Percentiles rank a stretch among this genome's conserved stretches.
These are phyloP conservation scores for Scophthalmus maximus DNA, from an alignment of 2,113 vertebrate species.

Conservation along the genomic window DNA sequence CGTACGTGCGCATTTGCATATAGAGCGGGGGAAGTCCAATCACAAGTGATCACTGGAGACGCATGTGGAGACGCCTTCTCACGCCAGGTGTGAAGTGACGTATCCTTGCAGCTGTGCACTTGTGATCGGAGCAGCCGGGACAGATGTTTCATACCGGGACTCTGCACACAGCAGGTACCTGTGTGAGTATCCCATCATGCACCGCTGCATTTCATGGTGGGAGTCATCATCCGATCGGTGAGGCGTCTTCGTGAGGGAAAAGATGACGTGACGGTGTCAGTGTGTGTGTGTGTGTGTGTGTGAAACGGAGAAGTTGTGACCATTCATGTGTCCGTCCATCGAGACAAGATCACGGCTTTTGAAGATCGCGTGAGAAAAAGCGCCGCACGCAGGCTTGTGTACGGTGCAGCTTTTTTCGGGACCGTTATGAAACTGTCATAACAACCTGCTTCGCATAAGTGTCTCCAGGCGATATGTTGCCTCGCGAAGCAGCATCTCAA, in stretches of 20 bases:
- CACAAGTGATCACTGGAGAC: too few relatives aligned
- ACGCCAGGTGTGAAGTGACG: too few relatives aligned
- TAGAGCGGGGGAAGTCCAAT: too few relatives aligned
- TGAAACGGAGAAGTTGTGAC: background rate
- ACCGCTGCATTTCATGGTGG: background rate
- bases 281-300: background rate
- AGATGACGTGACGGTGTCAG: too few relatives aligned
- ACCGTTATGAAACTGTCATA: slow-evolving; percentile 36
- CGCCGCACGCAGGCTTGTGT: slow-evolving; percentile 8
- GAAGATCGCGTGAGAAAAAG: background rate
- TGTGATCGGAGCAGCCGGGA: too few relatives aligned
- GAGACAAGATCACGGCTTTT: background rate
- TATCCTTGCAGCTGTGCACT: background rate
- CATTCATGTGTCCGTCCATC: background rate
- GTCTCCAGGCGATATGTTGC: slow-evolving; percentile 7
- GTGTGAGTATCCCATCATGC: background rate
- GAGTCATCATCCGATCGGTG: background rate
- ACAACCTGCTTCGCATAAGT: slow-evolving; percentile 32
- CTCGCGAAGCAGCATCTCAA: slow-evolving; percentile 39
- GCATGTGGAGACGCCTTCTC: too few relatives aligned
- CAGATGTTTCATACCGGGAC: too few relatives aligned
- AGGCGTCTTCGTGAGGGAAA: too few relatives aligned
- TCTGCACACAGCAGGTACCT: too few relatives aligned
- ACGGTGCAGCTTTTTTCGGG: background rate
- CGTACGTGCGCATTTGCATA: too few relatives aligned